These are phyloP conservation scores for Coregonus ussuriensis DNA, from an alignment of 2,797 vertebrate species.

Conservation along the genomic window DNA sequence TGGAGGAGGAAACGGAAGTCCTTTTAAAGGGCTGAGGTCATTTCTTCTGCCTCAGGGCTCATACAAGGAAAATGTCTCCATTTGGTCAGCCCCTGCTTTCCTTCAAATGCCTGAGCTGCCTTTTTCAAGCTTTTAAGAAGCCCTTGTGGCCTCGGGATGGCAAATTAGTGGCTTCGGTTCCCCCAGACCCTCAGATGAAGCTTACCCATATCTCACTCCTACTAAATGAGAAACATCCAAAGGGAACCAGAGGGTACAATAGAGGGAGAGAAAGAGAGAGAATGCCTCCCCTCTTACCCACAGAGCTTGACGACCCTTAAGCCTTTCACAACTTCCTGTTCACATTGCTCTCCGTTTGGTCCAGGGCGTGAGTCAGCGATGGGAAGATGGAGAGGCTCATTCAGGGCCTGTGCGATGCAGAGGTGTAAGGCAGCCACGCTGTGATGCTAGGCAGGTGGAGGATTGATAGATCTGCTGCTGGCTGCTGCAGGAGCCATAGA, in stretches of 20 bases:
- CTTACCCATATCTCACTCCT: constrained; percentile 45
- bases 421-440: constrained; percentile 60
- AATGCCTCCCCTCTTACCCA: constrained; percentile 52
- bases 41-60: constrained; percentile 84
- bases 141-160: constrained; percentile 29
- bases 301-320: constrained; percentile 44
- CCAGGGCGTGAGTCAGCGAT: constrained; percentile 58
- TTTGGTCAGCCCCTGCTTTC: constrained; percentile 79
- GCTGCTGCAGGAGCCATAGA: constrained; percentile 46
- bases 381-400: constrained; percentile 60
- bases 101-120: constrained; percentile 76
- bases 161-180: constrained; percentile 72
- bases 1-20: constrained; percentile 83
- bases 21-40: constrained; percentile 82
- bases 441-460: constrained; percentile 58
- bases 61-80: constrained; percentile 74
- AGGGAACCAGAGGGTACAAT: background rate
- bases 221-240: constrained; percentile 2
- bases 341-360: constrained; percentile 46
- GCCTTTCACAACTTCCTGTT: constrained; percentile 62
- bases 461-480: constrained; percentile 63
- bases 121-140: constrained; percentile 74
- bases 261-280: constrained; percentile 46
- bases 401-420: constrained; percentile 33
- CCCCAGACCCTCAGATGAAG: constrained; percentile 45